Percentiles rank a stretch among this genome's conserved stretches.
Conservation (phyloP, 2,113 vertebrate genomes). For the Phalacrocorax aristotelis region DNA sequence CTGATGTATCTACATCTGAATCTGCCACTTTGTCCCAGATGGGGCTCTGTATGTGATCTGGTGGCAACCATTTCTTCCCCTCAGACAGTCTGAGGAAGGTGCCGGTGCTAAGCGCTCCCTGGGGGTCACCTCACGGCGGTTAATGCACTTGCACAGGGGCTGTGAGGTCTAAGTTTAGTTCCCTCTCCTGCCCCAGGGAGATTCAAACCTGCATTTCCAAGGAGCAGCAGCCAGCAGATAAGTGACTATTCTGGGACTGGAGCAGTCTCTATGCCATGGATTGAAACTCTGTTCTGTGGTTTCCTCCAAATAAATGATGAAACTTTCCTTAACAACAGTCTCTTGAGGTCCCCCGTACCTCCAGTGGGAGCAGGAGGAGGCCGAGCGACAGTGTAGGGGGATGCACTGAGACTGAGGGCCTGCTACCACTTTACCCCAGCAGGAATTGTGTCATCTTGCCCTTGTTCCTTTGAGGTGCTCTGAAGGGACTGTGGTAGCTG, state of each 20-base stretch:
- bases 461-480: neutral
- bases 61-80: neutral
- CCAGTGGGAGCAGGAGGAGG: neutral
- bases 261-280: accelerated
- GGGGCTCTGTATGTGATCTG: accelerated
- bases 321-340: neutral
- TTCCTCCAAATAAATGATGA: neutral
- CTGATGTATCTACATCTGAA: neutral
- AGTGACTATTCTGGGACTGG: slow-evolving; percentile 12
- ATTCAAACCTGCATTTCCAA: neutral
- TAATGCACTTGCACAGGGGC: accelerated
- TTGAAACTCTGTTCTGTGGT: neutral
- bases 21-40: accelerated
- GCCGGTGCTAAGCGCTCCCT: accelerated
- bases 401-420: accelerated
- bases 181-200: neutral
- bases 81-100: neutral
- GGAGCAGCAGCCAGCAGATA: neutral
- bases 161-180: neutral
- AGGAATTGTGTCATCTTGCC: neutral
- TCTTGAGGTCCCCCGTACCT: accelerated
- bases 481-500: neutral
- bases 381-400: neutral
- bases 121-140: neutral
- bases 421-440: accelerated